Evolutionary conservation across 2,797 vertebrate genomes (phyloP).

Genomic region (Florisuga fusca): DNA sequence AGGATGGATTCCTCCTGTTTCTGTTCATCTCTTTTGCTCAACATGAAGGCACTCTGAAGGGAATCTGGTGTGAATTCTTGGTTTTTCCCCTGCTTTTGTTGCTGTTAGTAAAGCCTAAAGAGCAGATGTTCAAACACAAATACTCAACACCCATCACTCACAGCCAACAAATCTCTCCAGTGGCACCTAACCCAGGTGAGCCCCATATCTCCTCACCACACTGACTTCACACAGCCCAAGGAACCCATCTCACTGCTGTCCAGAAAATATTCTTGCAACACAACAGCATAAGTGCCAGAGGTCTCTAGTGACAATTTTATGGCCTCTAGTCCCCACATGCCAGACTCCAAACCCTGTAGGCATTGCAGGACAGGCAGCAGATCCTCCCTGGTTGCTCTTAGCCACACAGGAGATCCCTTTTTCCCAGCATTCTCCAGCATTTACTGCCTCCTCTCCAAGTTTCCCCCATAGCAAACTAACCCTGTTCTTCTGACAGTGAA

Average conservation of each 20-base stretch:
- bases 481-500: not conserved
- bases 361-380: not conserved
- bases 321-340: accelerated
- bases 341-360: not conserved
- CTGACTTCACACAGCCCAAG: not conserved
- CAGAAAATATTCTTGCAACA: not conserved
- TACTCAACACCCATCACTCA: not conserved
- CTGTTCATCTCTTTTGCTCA: not conserved
- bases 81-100: not conserved
- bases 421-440: not conserved
- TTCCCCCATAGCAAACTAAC: not conserved
- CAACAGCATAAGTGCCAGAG: not conserved
- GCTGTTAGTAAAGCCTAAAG: not conserved
- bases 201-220: not conserved
- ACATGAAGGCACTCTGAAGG: not conserved
- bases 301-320: accelerated
- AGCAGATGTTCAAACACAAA: not conserved
- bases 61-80: not conserved
- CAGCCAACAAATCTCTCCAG: not conserved
- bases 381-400: not conserved
- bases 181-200: not conserved
- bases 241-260: not conserved
- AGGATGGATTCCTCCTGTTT: not conserved
- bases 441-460: accelerated
- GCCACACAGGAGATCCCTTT: not conserved